Conservation (phyloP, 2,797 vertebrate genomes). For the Tenualosa ilisha region DNA sequence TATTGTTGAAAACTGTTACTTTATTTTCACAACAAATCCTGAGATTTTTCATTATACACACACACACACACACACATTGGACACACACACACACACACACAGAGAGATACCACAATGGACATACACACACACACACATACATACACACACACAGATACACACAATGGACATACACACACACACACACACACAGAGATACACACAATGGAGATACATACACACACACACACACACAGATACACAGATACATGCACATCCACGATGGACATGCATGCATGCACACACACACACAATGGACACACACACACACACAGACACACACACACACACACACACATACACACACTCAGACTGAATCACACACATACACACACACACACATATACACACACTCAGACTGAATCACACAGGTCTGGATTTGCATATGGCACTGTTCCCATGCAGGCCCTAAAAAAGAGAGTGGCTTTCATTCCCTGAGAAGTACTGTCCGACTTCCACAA, state of each 20-base stretch:
- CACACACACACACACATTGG: neutral
- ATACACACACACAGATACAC: conserved; percentile 21
- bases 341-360: neutral
- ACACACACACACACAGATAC: conserved; percentile 6
- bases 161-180: neutral
- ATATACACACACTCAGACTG: neutral
- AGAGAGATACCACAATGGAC: neutral
- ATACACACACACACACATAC: too few relatives aligned
- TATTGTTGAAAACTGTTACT: too few relatives aligned
- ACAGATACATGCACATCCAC: neutral
- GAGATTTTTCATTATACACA: too few relatives aligned
- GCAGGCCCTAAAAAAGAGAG: neutral
- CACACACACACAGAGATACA: conserved; percentile 17
- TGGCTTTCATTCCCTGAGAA: neutral
- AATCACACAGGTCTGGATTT: neutral
- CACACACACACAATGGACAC: conserved; percentile 11
- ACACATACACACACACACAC: neutral
- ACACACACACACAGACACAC: conserved; percentile 5
- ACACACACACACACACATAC: conserved; percentile 26
- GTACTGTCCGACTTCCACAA: neutral
- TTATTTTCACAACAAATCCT: too few relatives aligned
- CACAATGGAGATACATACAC: neutral
- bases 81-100: neutral
- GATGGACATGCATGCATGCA: neutral
- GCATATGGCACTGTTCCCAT: neutral